Evolutionary conservation across 2,888 invertebrate genomes (phyloP), one percentile per base, ranked within the genome.

Genomic region (Dryococelus australis): DNA sequence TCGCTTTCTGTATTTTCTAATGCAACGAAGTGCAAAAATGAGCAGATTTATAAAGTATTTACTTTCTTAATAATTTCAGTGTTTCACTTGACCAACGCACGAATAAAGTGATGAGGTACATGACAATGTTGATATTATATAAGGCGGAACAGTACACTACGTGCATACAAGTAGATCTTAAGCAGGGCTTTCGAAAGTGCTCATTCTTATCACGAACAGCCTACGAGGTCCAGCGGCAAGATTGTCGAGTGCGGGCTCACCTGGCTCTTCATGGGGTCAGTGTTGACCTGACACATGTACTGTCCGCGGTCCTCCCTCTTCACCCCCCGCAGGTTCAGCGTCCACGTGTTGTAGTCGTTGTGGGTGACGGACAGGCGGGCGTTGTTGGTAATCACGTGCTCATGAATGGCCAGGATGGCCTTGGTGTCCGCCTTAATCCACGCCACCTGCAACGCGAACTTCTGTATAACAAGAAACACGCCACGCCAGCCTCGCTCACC

Each of bases 271-370:
- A 97, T 97, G 85, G 97, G 98, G 93, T 97, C 97, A 88, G 98
- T 98, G 93, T 98, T 98, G 91, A 98, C 97, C 94, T 98, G 98
- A 94, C 97, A 98, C 98, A 98, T 98, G 92, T 98, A 98, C 92
- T 96, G 96, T 91, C 98, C 98, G 89, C 97, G 94, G 93, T 98
- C 98, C 92, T 97, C 97, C 91, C 97, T 94, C 92, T 96, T 96
- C 90, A 97, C 98, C 90, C 96, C 96, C 90, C 96, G 95, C 92
- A 98, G 97, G 93, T 96, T 97, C 90, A 98, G 94, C 89, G 97
- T 98, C 98, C 98, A 98, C 91, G 98, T 98, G 93, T 97, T 97
- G 94, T 95, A 96, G 94, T 98, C 97, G 93, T 96, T 97, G 94
- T 98, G 97, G 89, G 97, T 97, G 91, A 98, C 97, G 91, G 96